Evolutionary conservation across 2,888 invertebrate species (phyloP), one percentile per base, ranked within the genome.

Genomic region (Zaprionus lineosus): DNA sequence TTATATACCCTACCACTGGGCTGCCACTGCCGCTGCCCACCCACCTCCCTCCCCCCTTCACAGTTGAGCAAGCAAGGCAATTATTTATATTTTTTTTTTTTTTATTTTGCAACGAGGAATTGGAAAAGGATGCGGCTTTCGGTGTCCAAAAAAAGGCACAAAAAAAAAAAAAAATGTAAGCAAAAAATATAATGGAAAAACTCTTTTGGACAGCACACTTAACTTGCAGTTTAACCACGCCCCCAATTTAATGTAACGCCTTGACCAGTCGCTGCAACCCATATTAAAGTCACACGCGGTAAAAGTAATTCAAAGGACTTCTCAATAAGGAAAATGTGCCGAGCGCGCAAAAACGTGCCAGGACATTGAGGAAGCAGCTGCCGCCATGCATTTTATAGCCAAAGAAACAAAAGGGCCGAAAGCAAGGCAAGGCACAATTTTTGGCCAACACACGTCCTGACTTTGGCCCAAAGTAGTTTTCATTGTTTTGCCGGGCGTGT

Each of bases 61-160:
- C 84, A 75, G 76, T 69, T 78, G 76, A 86, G 82, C 82, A 75
- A 81, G 76, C 85, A 87, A 76, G 67, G 82, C 86, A 87, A 88
- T 87, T 88, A 87, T 86, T 86, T 88, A 88, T 87, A 62, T 73
- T 63, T 61, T 52, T 41, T 56, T 62, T 65, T 64, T 43, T 29
- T 53, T 43, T 64, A 41, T 29, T 34, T 59, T 50, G n/a, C n/a
- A n/a, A n/a, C n/a, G n/a, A n/a, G 19, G 29, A 39, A 46, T 47
- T 51, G 43, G 18, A n/a, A n/a, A n/a, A 8, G 44, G 55, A 40
- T 69, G 63, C 19, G 58, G 64, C 16, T 19, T 18, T 53, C 33
- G 31, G 39, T n/a, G 31, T 39, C 40, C 28, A n/a, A n/a, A n/a
- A n/a, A n/a, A n/a, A n/a, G n/a, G n/a, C n/a, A n/a, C n/a, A 18